Evolutionary conservation across 2,113 vertebrate genomes (phyloP).

Genomic region (Seriola quinqueradiata): DNA sequence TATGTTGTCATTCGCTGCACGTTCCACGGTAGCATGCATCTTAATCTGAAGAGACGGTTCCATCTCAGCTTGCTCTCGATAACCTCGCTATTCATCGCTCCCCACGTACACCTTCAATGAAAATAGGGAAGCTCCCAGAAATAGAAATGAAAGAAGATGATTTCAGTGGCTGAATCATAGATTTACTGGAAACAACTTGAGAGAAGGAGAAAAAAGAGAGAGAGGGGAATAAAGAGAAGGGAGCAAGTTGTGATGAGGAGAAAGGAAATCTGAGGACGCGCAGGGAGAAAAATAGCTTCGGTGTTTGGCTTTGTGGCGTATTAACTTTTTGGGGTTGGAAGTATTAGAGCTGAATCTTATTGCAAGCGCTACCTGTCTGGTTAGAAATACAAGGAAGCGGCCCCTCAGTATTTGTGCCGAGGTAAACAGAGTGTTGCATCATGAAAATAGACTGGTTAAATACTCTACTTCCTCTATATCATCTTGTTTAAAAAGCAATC

Average conservation of each 20-base stretch:
- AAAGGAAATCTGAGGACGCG: constrained; percentile 30
- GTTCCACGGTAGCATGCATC: constrained; percentile 56
- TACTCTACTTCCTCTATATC: constrained; percentile 45
- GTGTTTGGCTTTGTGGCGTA: constrained; percentile 44
- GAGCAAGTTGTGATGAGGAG: constrained; percentile 40
- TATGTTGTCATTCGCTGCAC: constrained; percentile 67
- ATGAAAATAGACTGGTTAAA: constrained; percentile 65
- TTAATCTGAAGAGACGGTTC: constrained; percentile 79
- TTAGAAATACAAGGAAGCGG: constrained; percentile 28
- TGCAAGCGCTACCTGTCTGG: constrained; percentile 21
- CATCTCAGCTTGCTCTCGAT: constrained; percentile 66
- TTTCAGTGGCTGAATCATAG: constrained; percentile 57
- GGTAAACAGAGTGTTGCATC: constrained; percentile 24
- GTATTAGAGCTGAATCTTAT: constrained; percentile 37
- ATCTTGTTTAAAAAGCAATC: constrained; percentile 73
- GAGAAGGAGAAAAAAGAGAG: constrained; percentile 25
- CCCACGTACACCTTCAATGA: constrained; percentile 50
- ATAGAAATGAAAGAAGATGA: constrained; percentile 71
- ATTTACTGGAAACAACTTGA: constrained; percentile 56
- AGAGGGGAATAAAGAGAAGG: constrained; percentile 35
- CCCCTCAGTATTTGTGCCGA: constrained; percentile 22
- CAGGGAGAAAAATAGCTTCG: constrained; percentile 29
- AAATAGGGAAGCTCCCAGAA: constrained; percentile 57
- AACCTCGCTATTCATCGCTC: constrained; percentile 67
- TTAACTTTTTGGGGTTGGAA: constrained; percentile 42